Evolutionary conservation across 2,797 vertebrate genomes (phyloP).

Genomic region (Antrozous pallidus): DNA sequence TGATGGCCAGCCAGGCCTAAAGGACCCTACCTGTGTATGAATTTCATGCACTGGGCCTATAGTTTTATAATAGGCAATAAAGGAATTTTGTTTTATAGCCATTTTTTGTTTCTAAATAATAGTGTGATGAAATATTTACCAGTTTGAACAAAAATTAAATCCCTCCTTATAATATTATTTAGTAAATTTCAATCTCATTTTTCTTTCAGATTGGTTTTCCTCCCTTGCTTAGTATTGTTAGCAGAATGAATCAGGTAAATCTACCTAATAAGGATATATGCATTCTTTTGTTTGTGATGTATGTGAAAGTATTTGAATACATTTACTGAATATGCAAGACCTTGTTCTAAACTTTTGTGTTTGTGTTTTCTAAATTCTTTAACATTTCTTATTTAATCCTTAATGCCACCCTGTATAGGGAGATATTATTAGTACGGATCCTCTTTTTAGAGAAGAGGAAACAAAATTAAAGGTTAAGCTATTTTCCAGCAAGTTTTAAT

Average conservation of each 20-base stretch:
- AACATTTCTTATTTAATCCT: neutral
- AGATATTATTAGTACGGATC: neutral
- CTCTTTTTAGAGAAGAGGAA: neutral
- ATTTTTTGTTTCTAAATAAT: neutral
- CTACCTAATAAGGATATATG: neutral
- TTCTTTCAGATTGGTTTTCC: slow-evolving; percentile 93
- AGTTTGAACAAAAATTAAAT: neutral
- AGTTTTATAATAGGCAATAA: neutral
- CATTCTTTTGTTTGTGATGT: slow-evolving; percentile 18
- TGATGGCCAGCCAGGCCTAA: too few species aligned
- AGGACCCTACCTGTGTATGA: too few species aligned
- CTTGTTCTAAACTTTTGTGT: neutral
- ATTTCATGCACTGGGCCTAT: too few species aligned
- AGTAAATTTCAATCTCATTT: slow-evolving; percentile 50
- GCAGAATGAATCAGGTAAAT: slow-evolving; percentile 95
- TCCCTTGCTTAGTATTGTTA: slow-evolving; percentile 94
- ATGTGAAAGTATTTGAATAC: neutral
- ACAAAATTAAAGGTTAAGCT: neutral
- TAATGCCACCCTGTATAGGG: neutral
- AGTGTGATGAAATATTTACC: neutral
- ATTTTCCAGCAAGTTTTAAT: neutral
- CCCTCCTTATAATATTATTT: neutral
- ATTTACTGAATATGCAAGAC: neutral
- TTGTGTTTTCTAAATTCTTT: neutral
- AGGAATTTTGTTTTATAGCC: neutral